These are phyloP conservation scores for Syngnathus scovelli DNA, from an alignment of 2,113 vertebrate species.

Conservation along the genomic window DNA sequence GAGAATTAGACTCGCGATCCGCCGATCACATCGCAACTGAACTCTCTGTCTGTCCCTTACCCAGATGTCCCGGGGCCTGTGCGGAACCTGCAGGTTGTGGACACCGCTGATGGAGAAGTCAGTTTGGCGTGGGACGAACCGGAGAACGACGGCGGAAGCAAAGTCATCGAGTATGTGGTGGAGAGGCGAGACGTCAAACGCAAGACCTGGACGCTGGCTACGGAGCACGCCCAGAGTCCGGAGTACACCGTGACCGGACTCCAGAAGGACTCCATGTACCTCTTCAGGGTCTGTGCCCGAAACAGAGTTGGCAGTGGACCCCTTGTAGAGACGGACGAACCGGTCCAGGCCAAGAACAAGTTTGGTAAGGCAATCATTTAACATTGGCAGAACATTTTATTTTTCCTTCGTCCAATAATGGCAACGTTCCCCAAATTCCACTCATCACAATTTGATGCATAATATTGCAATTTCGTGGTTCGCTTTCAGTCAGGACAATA, in stretches of 20 bases:
- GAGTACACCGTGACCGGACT: slow-evolving; percentile 91
- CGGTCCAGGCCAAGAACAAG: slow-evolving; percentile 93
- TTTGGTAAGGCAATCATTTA: slow-evolving; percentile 77
- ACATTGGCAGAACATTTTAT: not conserved
- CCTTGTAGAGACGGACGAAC: slow-evolving; percentile 83
- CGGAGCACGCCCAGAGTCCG: slow-evolving; percentile 83
- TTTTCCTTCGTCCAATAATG: too few species aligned
- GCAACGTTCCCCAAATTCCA: too few species aligned
- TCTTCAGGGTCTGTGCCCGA: slow-evolving; percentile 92
- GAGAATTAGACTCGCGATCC: not conserved
- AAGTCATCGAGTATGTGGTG: slow-evolving; percentile 85
- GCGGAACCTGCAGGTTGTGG: slow-evolving; percentile 88
- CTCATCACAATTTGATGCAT: too few species aligned
- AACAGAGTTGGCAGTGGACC: slow-evolving; percentile 94
- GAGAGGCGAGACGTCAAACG: slow-evolving; percentile 92
- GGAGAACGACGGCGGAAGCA: slow-evolving; percentile 91
- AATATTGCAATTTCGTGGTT: too few species aligned
- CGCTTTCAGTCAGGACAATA: too few species aligned
- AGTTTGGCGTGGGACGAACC: slow-evolving; percentile 95
- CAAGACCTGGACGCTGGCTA: slow-evolving; percentile 91
- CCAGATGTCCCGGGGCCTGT: slow-evolving; percentile 93
- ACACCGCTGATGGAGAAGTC: slow-evolving; percentile 92
- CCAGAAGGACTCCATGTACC: slow-evolving; percentile 87
- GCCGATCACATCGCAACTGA: not conserved
- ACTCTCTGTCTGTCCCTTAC: not conserved